Percentiles rank a stretch among this genome's conserved stretches.
Evolutionary conservation across 2,797 vertebrate species (phyloP).

Genomic region (Gymnothorax javanicus): DNA sequence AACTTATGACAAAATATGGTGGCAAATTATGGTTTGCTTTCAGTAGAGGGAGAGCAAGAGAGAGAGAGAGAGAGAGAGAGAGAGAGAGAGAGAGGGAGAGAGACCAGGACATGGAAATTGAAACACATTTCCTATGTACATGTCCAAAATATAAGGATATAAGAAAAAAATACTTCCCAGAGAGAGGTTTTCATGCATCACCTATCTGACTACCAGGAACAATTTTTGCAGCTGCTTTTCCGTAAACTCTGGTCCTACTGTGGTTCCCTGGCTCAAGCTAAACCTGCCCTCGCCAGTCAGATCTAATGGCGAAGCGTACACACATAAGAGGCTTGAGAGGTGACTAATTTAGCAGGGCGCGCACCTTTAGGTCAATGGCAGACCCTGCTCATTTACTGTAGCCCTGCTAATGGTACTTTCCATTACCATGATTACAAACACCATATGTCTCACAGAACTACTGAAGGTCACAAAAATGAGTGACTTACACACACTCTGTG

Average conservation of each 20-base stretch:
- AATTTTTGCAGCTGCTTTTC: background rate
- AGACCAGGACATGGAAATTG: too few species aligned
- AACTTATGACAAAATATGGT: too few species aligned
- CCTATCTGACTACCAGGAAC: background rate
- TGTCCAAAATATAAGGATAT: too few species aligned
- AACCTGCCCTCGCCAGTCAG: background rate
- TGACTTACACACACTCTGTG: background rate
- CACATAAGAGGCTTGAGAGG: slow-evolving; percentile 31
- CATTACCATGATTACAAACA: slow-evolving; percentile 10
- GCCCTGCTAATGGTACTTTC: background rate
- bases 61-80: too few species aligned
- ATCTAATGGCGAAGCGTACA: background rate
- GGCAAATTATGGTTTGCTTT: too few species aligned
- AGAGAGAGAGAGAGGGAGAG: too few species aligned
- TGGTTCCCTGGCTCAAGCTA: background rate
- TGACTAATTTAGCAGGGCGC: slow-evolving; percentile 24
- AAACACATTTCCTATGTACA: too few species aligned
- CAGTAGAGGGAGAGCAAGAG: too few species aligned
- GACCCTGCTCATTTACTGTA: slow-evolving; percentile 9
- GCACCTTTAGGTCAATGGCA: slow-evolving; percentile 26
- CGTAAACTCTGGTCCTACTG: background rate
- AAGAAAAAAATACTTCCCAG: too few species aligned
- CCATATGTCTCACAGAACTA: background rate
- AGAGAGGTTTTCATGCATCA: too few species aligned
- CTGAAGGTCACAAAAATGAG: background rate